Percentiles rank a stretch among this genome's conserved stretches.
phyloP scores from a whole-genome alignment of 1,140 invertebrate genomes.

The Pseudoatta argentina region DNA sequence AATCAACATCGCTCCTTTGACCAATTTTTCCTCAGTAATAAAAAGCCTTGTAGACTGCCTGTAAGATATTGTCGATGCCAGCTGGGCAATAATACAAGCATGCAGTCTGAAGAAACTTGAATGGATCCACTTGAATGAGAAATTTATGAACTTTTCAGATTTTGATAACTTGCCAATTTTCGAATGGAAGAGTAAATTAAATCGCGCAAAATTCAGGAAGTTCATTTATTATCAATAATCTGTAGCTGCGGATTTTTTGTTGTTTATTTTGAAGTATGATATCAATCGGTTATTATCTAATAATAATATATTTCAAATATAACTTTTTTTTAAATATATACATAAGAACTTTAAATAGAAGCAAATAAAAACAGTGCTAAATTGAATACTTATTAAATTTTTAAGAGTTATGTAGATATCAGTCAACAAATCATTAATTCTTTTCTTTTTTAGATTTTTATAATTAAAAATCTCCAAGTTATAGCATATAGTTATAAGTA shows the following conservation, averaged over 20 bases:
- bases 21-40: conserved; percentile 29
- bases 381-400: conserved; percentile 8
- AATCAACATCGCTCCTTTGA: conserved; percentile 23
- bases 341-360: not conserved
- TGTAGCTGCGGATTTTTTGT: not conserved
- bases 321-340: not conserved
- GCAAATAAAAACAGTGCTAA: not conserved
- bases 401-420: not conserved
- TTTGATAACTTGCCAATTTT: conserved; percentile 47
- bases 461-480: not conserved
- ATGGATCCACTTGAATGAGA: conserved; percentile 45
- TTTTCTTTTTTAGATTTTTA: not conserved
- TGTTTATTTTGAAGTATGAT: conserved; percentile 11
- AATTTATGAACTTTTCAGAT: conserved; percentile 43
- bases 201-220: not conserved
- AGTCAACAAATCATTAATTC: not conserved
- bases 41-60: conserved; percentile 17
- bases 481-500: not conserved
- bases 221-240: not conserved
- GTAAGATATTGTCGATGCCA: conserved; percentile 31
- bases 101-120: conserved; percentile 34
- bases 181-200: conserved; percentile 21
- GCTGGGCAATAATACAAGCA: conserved; percentile 4
- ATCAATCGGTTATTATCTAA: not conserved
- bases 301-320: not conserved